A percentile compares a stretch with the other conserved stretches of the same genome.
Evolutionary conservation across 2,113 vertebrate species (phyloP).

Genomic region (Pandion haliaetus): DNA sequence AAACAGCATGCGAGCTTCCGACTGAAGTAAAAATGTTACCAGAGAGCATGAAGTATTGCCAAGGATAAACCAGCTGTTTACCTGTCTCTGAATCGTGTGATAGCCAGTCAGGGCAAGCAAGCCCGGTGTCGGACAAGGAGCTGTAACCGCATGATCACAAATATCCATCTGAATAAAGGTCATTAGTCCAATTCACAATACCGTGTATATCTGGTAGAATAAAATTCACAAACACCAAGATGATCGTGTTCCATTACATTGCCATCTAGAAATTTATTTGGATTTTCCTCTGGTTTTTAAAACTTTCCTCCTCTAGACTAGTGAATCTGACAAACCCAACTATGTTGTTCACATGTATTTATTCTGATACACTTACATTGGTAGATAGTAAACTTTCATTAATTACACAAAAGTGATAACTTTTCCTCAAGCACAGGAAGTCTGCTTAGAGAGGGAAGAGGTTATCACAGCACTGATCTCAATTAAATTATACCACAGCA

Average conservation of each 20-base stretch:
- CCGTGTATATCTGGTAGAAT: rapidly evolving
- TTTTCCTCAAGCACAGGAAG: not conserved
- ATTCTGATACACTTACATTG: rapidly evolving
- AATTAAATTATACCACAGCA: not conserved
- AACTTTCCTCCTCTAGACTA: not conserved
- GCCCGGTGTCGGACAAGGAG: rapidly evolving
- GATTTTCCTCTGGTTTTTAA: not conserved
- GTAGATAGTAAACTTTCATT: not conserved
- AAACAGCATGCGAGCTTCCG: rapidly evolving
- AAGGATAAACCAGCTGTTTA: rapidly evolving
- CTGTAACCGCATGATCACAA: rapidly evolving
- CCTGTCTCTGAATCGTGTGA: rapidly evolving
- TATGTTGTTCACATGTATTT: rapidly evolving
- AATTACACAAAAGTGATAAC: not conserved
- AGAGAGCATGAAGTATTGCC: rapidly evolving
- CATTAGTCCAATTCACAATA: no score
- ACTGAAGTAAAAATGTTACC: rapidly evolving
- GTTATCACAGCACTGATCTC: rapidly evolving
- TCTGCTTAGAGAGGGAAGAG: no score
- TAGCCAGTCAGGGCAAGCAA: rapidly evolving
- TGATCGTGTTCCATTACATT: rapidly evolving
- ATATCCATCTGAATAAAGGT: rapidly evolving
- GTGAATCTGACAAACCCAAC: not conserved
- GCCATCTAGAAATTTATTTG: not conserved
- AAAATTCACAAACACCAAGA: not conserved